Percentiles rank a stretch among this genome's conserved stretches.
phyloP scores from a whole-genome alignment of 2,113 vertebrate species.

The Syngnathus typhle region DNA sequence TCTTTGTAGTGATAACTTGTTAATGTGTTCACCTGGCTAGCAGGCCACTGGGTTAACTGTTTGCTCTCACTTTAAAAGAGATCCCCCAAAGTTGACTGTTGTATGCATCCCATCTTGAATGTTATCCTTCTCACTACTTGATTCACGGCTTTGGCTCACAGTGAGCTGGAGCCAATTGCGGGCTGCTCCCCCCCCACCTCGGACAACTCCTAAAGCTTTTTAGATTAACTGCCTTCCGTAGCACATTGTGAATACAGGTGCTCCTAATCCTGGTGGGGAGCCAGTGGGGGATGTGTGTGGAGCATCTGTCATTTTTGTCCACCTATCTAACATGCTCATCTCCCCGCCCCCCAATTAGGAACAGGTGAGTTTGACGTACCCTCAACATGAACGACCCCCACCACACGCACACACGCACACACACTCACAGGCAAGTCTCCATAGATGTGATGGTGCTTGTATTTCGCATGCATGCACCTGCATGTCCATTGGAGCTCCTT shows the following conservation, averaged over 20 bases:
- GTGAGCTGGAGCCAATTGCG: slow-evolving; percentile 24
- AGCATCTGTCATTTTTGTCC: slow-evolving; percentile 63
- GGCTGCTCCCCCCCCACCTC: slow-evolving; percentile 38
- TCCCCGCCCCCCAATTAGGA: slow-evolving; percentile 20
- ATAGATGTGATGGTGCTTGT: not conserved
- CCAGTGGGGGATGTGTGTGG: slow-evolving; percentile 40
- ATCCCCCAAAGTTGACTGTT: not conserved
- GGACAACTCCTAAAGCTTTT: slow-evolving; percentile 52
- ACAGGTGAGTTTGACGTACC: slow-evolving; percentile 55
- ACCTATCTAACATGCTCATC: slow-evolving; percentile 46
- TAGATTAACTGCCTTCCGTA: slow-evolving; percentile 54
- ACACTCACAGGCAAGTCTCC: slow-evolving; percentile 4
- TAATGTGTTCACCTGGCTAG: slow-evolving; percentile 63
- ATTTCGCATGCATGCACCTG: slow-evolving; percentile 3
- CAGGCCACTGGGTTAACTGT: slow-evolving; percentile 49
- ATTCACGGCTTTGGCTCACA: slow-evolving; percentile 20
- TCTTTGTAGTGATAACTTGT: slow-evolving; percentile 50
- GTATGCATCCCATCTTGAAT: slow-evolving; percentile 31
- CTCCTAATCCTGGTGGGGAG: slow-evolving; percentile 61
- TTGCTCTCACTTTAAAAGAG: slow-evolving; percentile 39
- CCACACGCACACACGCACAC: slow-evolving; percentile 13
- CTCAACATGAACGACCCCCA: slow-evolving; percentile 13
- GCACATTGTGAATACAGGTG: slow-evolving; percentile 74
- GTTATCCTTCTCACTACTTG: slow-evolving; percentile 26
- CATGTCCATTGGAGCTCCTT: slow-evolving; percentile 6